A percentile compares a stretch with the other conserved stretches of the same genome.
Conservation (phyloP, 2,888 invertebrate genomes). For the Drosophila parthenogenetica region DNA sequence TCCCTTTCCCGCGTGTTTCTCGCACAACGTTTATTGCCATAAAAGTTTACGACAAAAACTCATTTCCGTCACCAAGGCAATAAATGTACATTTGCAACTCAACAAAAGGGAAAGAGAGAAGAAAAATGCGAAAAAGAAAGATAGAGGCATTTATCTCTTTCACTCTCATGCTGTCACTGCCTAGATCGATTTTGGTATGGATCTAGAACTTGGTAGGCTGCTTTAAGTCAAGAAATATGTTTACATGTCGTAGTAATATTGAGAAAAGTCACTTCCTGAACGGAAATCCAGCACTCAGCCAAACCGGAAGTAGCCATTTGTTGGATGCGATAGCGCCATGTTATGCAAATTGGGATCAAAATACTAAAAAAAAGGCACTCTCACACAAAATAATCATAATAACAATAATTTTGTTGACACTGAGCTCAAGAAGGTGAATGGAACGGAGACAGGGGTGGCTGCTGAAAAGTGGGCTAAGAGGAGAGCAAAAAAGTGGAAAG, state of each 20-base stretch:
- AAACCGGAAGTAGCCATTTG: slow-evolving; percentile 68
- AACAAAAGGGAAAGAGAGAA: slow-evolving; percentile 16
- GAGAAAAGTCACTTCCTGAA: slow-evolving; percentile 52
- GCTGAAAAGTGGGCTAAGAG: neutral
- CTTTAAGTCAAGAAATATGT: slow-evolving; percentile 1
- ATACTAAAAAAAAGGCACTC: slow-evolving; percentile 4
- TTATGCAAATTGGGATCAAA: slow-evolving; percentile 50
- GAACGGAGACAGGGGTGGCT: neutral
- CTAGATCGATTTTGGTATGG: slow-evolving; percentile 47
- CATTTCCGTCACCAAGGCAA: slow-evolving; percentile 77
- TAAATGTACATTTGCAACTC: slow-evolving; percentile 62
- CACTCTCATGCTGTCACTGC: neutral
- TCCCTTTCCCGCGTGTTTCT: slow-evolving; percentile 16
- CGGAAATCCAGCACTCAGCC: slow-evolving; percentile 71
- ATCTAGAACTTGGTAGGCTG: slow-evolving; percentile 31
- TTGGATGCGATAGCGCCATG: slow-evolving; percentile 42
- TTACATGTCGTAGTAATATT: slow-evolving; percentile 27
- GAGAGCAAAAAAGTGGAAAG: slow-evolving; percentile 33
- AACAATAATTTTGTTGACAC: slow-evolving; percentile 67
- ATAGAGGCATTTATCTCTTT: neutral
- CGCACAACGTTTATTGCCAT: slow-evolving; percentile 72
- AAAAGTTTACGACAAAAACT: slow-evolving; percentile 81
- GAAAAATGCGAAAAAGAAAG: neutral
- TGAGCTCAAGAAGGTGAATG: neutral
- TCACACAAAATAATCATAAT: slow-evolving; percentile 32